A percentile compares a stretch with the other conserved stretches of the same genome.
phyloP scores from a whole-genome alignment of 2,113 vertebrate species.

The Burhinus oedicnemus region DNA sequence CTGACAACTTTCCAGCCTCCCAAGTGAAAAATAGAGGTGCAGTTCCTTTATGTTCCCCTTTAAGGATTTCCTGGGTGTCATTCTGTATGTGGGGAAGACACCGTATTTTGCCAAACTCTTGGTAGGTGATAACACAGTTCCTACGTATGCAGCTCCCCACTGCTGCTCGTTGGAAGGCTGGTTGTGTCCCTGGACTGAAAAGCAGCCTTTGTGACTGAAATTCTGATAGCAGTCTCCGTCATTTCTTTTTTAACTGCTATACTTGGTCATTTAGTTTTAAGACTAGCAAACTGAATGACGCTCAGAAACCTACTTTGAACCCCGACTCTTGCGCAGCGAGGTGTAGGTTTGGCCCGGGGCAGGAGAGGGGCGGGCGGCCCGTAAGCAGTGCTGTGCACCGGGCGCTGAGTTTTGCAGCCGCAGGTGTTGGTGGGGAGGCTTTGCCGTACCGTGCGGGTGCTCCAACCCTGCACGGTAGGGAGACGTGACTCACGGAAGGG shows the following conservation, averaged over 20 bases:
- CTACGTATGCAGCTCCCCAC: rapidly evolving
- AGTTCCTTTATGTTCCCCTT: neutral
- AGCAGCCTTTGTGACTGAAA: too few species aligned
- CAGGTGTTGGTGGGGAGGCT: neutral
- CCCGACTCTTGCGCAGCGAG: neutral
- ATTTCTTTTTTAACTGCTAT: rapidly evolving
- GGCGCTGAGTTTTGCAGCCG: neutral
- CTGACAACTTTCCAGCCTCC: neutral
- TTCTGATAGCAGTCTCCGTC: rapidly evolving
- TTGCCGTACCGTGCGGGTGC: neutral
- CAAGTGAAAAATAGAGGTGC: neutral
- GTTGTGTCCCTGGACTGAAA: rapidly evolving
- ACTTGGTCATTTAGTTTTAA: neutral
- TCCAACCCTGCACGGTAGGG: rapidly evolving
- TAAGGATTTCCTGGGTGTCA: neutral
- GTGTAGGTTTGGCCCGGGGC: neutral
- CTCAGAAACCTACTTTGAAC: neutral
- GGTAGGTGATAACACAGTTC: neutral
- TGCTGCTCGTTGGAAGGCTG: neutral
- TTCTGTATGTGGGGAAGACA: neutral
- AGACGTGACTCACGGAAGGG: rapidly evolving
- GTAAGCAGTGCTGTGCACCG: neutral
- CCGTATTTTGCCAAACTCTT: neutral
- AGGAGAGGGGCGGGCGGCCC: neutral
- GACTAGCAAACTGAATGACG: neutral